Evolutionary conservation across 2,113 vertebrate species (phyloP).

Genomic region (Podocnemis expansa): DNA sequence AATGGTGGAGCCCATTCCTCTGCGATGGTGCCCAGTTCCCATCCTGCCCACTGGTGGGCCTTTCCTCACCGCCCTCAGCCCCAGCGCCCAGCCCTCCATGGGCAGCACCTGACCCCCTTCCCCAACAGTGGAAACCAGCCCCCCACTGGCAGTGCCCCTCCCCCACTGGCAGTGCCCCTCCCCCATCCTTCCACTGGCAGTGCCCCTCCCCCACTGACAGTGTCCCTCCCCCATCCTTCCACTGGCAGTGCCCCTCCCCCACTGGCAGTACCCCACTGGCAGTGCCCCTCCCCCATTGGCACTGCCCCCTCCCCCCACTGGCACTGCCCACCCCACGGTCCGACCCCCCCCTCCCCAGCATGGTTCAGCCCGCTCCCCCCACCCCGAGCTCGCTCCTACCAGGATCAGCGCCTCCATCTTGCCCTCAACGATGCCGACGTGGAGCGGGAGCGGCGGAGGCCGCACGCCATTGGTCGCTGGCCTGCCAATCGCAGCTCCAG

Average conservation of each 20-base stretch:
- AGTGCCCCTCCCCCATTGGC: too few relatives aligned
- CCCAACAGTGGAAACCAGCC: too few relatives aligned
- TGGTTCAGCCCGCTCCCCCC: not conserved
- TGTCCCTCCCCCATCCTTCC: not conserved
- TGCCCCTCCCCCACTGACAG: not conserved
- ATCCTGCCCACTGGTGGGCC: too few relatives aligned
- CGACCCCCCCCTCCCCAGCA: not conserved
- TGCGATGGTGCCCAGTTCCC: not conserved
- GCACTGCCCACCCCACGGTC: not conserved
- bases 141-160: not conserved
- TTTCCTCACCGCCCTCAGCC: too few relatives aligned
- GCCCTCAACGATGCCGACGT: slow-evolving; percentile 78
- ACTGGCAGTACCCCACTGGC: not conserved
- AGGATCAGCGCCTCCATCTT: slow-evolving; percentile 82
- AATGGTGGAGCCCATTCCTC: not conserved
- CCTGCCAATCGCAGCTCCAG: not conserved
- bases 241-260: not conserved
- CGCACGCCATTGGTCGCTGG: slow-evolving; percentile 62
- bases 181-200: not conserved
- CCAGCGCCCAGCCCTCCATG: too few relatives aligned
- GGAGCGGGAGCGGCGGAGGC: slow-evolving; percentile 58
- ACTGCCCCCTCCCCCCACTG: not conserved
- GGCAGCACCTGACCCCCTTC: not conserved
- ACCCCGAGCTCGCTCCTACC: slow-evolving; percentile 71
- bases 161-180: not conserved